Percentiles rank a stretch among this genome's conserved stretches.
Conservation (phyloP, 2,113 vertebrate species). For the Telmatochromis sp. region DNA sequence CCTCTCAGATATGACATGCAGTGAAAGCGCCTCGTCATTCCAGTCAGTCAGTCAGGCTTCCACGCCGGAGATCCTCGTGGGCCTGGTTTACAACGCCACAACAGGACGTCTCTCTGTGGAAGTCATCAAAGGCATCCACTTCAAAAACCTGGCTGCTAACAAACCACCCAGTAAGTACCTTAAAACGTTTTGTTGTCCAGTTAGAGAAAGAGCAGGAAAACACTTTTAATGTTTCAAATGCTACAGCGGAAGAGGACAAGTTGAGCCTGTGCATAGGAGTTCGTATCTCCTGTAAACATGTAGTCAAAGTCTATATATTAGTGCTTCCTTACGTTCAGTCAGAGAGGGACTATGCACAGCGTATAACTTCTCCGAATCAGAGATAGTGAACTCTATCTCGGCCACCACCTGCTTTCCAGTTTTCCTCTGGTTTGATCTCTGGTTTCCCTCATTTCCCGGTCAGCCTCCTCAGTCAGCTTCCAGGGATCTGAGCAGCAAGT, state of each 20-base stretch:
- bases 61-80: slow-evolving; percentile 91
- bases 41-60: slow-evolving; percentile 87
- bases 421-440: slow-evolving; percentile 67
- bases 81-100: slow-evolving; percentile 94
- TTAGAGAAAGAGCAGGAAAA: not conserved
- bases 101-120: slow-evolving; percentile 95
- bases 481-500: slow-evolving; percentile 19
- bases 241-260: not conserved
- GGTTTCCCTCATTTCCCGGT: not conserved
- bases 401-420: not conserved
- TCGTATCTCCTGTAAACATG: not conserved
- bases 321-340: not conserved
- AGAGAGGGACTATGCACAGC: not conserved
- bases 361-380: not conserved
- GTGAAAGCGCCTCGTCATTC: slow-evolving; percentile 88
- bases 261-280: not conserved
- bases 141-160: slow-evolving; percentile 95
- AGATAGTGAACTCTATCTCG: not conserved
- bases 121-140: slow-evolving; percentile 98
- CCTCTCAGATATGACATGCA: slow-evolving; percentile 90
- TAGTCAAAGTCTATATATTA: rapidly evolving
- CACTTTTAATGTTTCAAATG: not conserved
- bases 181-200: not conserved
- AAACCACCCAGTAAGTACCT: slow-evolving; percentile 96
- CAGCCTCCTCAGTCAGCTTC: not conserved